phyloP scores from a whole-genome alignment of 1,140 invertebrate species.

The Heliconius eleuchia region DNA sequence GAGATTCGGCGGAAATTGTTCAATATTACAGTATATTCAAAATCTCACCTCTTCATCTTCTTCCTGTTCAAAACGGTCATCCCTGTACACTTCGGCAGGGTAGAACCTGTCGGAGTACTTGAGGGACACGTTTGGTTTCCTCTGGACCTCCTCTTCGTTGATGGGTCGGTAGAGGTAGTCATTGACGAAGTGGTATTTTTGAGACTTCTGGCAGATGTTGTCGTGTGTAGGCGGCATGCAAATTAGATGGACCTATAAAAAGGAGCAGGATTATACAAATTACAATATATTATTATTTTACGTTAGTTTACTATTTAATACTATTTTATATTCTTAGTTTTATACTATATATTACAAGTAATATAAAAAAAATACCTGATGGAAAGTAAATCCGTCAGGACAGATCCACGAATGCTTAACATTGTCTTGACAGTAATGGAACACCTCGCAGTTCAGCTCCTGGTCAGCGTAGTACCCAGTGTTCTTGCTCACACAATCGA shows the following conservation, averaged over 20 bases:
- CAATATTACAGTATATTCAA: neutral
- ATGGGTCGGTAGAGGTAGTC: constrained; percentile 95
- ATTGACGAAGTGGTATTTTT: constrained; percentile 95
- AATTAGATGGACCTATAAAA: constrained; percentile 91
- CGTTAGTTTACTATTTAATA: too few species aligned
- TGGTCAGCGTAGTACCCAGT: constrained; percentile 96
- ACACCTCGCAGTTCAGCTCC: constrained; percentile 93
- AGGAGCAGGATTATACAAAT: too few species aligned
- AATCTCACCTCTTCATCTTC: constrained; percentile 79
- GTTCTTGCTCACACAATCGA: constrained; percentile 89
- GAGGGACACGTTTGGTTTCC: constrained; percentile 90
- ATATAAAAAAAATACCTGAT: constrained; percentile 84
- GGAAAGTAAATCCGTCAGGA: constrained; percentile 95
- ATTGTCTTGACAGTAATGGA: constrained; percentile 96
- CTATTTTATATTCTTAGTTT: neutral
- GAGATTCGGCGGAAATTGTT: too few species aligned
- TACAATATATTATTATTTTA: too few species aligned
- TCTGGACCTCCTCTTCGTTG: constrained; percentile 90
- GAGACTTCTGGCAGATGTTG: constrained; percentile 94
- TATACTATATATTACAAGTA: neutral
- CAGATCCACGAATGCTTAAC: constrained; percentile 96
- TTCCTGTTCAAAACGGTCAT: constrained; percentile 85
- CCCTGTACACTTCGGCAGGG: constrained; percentile 87
- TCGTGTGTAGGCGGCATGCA: constrained; percentile 95
- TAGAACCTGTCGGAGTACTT: constrained; percentile 93